Evolutionary conservation across 2,888 invertebrate genomes (phyloP), one percentile per base, ranked within the genome.

Genomic region (Nemotelus nigrinus): DNA sequence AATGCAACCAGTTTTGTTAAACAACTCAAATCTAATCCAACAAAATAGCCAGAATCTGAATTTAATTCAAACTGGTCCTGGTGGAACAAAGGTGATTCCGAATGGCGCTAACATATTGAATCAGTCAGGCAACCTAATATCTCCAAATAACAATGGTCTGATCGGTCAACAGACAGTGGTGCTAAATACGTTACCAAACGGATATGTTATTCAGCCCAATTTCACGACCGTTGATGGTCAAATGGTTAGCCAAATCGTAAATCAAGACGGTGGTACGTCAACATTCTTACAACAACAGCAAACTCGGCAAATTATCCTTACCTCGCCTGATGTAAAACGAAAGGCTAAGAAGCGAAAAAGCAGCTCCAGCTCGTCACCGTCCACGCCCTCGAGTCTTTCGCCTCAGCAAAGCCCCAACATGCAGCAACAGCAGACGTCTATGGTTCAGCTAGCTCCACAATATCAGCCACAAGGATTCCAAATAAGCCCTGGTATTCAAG

Each of bases 391-490:
- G 53, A 84, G 83, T 39, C 81, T 85, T 7, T 85, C 86, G 25
- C 86, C 87, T 0, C 87, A 87, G 80, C 86, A 86, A 80, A 85
- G 86, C 65, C 86, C 87, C 64, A 78, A 81, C 43, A 81, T 80
- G 7, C 74, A 71, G 4, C 76, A 76, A 39, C 74, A 78, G 25
- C 58, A 64, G 39, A 86, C 89, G 78, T 89, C 39, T 3, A 83
- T 83, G 67, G 83, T 83, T 44, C 84, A 85, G 87, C 87, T 90
- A 60, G 86, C 89, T 76, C 84, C 89, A 2, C 79, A 89, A 80
- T 94, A 93, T 83, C 92, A 93, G 1, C 92, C 93, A 67, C 93
- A 94, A 82, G 90, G 92, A 80, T 94, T 94, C 83, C 93, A 94
- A 83, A 88, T 94, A 82, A 92, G 92, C 81, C 92, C 93, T 0